Evolutionary conservation across 2,113 vertebrate genomes (phyloP).

Genomic region (Malurus melanocephalus): DNA sequence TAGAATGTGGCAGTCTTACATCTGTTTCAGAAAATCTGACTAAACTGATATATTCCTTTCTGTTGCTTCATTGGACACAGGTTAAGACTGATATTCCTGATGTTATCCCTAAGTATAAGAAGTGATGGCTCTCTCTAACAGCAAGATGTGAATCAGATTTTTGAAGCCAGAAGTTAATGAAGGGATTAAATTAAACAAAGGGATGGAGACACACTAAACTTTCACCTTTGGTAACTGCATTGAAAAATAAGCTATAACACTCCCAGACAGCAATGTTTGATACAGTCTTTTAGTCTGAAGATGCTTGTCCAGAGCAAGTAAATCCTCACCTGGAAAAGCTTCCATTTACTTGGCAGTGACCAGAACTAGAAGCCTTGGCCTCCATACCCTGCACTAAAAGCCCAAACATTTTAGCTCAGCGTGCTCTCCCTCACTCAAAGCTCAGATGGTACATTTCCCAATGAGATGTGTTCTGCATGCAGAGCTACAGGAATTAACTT

Average conservation of each 20-base stretch:
- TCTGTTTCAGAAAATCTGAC: neutral
- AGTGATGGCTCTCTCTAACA: neutral
- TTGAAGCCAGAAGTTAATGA: neutral
- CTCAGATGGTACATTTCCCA: neutral
- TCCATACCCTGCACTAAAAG: neutral
- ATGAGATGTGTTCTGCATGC: neutral
- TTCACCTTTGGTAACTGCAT: rapidly evolving
- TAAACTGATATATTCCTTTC: neutral
- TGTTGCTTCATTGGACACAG: neutral
- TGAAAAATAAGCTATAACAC: neutral
- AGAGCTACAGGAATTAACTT: neutral
- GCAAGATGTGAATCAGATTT: neutral
- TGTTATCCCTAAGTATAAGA: neutral
- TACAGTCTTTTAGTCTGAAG: neutral
- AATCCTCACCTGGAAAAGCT: neutral
- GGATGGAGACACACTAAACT: neutral
- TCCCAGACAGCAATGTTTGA: neutral
- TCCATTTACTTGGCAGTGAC: neutral
- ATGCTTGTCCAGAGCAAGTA: neutral
- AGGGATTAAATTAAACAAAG: neutral
- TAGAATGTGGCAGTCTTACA: neutral
- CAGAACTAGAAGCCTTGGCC: neutral
- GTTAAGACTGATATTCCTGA: neutral
- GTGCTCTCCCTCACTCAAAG: neutral
- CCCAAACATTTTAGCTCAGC: neutral